phyloP scores from a whole-genome alignment of 1,140 invertebrate genomes.

The Brachionus rotundiformis region DNA sequence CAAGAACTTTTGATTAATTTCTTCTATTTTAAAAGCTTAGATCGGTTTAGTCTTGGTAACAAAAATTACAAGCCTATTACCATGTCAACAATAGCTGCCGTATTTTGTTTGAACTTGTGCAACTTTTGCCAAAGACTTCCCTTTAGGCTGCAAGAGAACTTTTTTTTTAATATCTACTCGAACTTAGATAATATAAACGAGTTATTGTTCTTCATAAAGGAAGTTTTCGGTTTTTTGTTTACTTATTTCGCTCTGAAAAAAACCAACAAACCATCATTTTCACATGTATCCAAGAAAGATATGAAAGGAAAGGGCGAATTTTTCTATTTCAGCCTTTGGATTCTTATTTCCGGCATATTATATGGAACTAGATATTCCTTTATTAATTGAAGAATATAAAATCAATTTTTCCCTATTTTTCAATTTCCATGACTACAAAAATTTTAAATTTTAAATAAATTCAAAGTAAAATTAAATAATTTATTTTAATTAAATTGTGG shows the following conservation, averaged over 20 bases:
- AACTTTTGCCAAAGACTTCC: neutral
- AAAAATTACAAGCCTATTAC: slow-evolving; percentile 9
- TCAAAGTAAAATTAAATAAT: too few relatives aligned
- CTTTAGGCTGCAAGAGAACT: neutral
- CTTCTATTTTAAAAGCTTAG: slow-evolving; percentile 7
- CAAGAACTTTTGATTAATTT: neutral
- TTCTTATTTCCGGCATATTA: neutral
- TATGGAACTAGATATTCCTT: neutral
- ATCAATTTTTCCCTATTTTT: too few relatives aligned
- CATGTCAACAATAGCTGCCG: neutral
- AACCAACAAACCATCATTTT: neutral
- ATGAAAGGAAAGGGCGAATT: neutral
- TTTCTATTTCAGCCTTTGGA: neutral
- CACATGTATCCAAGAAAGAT: neutral
- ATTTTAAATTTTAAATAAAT: too few relatives aligned
- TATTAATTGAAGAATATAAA: neutral
- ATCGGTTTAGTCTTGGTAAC: neutral
- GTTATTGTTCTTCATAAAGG: neutral
- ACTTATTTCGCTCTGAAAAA: neutral
- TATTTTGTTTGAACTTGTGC: neutral
- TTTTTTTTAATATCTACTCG: neutral
- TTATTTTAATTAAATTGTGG: too few relatives aligned
- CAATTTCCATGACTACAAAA: too few relatives aligned
- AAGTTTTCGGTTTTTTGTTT: neutral
- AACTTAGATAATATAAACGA: neutral